Conservation (phyloP, 2,888 invertebrate species). For the Idaea aversata region DNA sequence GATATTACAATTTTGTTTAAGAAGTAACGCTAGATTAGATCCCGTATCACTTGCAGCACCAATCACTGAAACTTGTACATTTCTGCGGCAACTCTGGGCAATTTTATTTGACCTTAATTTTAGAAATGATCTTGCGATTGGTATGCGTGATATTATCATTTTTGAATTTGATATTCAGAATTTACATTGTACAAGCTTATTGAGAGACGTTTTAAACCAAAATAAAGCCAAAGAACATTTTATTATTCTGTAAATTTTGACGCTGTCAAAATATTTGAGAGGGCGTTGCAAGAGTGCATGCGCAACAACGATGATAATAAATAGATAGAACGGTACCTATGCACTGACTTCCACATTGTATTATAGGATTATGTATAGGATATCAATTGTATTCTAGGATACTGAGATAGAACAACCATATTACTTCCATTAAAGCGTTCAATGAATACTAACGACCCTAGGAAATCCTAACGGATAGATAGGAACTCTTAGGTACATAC, state of each 20-base stretch:
- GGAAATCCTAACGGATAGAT: too few relatives aligned
- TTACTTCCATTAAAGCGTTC: too few relatives aligned
- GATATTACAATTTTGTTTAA: constrained; percentile 53
- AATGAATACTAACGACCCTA: too few relatives aligned
- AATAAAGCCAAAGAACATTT: background rate
- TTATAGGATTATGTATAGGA: too few relatives aligned
- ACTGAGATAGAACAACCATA: too few relatives aligned
- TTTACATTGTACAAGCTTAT: constrained; percentile 15
- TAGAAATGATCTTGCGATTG: constrained; percentile 9
- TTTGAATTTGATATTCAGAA: constrained; percentile 13
- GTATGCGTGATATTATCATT: constrained; percentile 27
- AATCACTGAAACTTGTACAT: constrained; percentile 55
- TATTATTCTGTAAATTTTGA: background rate
- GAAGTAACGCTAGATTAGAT: constrained; percentile 48
- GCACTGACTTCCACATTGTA: too few relatives aligned
- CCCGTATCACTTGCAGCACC: constrained; percentile 56
- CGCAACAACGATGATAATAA: too few relatives aligned
- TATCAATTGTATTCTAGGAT: too few relatives aligned
- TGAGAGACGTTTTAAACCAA: background rate
- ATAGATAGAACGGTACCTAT: too few relatives aligned
- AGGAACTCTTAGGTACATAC: too few relatives aligned
- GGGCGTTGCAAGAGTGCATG: too few relatives aligned
- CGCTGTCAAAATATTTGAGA: background rate
- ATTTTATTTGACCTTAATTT: constrained; percentile 15
- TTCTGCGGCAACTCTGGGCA: constrained; percentile 26